Evolutionary conservation across 2,113 vertebrate genomes (phyloP), one percentile per base, ranked within the genome.

Genomic region (Ahaetulla prasina): DNA sequence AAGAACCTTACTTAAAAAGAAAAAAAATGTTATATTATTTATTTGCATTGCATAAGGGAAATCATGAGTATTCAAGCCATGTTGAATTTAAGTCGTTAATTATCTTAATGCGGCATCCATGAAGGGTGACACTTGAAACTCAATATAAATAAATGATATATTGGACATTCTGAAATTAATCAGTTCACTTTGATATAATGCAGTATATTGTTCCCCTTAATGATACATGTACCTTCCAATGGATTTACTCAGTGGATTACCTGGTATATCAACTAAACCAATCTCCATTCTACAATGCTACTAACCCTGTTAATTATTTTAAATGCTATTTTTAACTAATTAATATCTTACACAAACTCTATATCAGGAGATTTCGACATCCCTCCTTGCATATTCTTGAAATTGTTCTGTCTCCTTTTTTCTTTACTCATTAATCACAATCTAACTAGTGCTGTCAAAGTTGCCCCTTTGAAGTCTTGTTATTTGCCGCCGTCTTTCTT

Each of bases 391-490:
- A 92, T 89, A 91, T 84, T 95, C 85, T 88, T 89, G 91, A 95
- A 86, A 84, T 94, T 94, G 93, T 30, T 53, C 87, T 86, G 63
- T 93, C 93, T 94, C 84, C 57, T 14, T 92, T 96, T 96, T 96
- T 92, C 97, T 97, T 98, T 96, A 97, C 97, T 98, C 97, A 98
- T 98, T 98, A 98, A 98, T 98, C 97, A 98, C 96, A 94, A 96
- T 91, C 97, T 97, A 97, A 96, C 97, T 97, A 98, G 95, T 94
- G 96, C 97, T 98, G 98, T 98, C 97, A 97, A 94, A 96, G 96
- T 97, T 97, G 96, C 97, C 95, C 94, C 97, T 97, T 97, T 98
- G 97, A 98, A 98, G 97, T 97, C 97, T 97, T 96, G 97, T 97
- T 98, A 97, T 97, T 98, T 93, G 9, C 94, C 92, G 92, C 97